Evolutionary conservation across 2,113 vertebrate genomes (phyloP).

Genomic region (Sinocyclocheilus anshuiensis): DNA sequence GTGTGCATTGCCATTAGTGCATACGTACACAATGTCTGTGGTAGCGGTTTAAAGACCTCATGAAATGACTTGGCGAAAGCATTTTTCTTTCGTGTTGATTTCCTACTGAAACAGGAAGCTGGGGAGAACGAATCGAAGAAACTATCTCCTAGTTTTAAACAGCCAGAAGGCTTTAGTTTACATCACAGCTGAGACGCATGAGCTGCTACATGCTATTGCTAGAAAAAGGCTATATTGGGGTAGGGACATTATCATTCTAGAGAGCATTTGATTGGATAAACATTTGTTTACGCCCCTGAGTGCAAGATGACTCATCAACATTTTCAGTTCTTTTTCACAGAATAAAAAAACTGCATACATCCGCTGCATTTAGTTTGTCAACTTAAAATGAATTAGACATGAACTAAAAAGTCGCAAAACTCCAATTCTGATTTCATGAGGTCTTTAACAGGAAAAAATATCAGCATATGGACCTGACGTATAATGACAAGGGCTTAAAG

Average conservation of each 20-base stretch:
- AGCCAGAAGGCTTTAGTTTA: neutral
- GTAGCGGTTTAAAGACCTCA: constrained; percentile 6
- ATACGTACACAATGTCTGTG: neutral
- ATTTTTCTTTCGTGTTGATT: neutral
- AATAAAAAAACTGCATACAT: neutral
- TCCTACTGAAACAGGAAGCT: neutral
- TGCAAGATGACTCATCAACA: neutral
- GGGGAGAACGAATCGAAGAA: neutral
- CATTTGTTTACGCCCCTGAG: too few species aligned
- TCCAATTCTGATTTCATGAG: neutral
- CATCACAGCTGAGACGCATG: neutral
- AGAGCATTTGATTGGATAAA: neutral
- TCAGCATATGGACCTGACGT: neutral
- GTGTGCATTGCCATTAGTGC: constrained; percentile 17
- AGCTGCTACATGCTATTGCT: neutral
- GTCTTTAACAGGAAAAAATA: neutral
- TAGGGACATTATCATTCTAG: neutral
- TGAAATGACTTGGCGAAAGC: neutral
- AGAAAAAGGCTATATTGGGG: neutral
- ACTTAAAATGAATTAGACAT: neutral
- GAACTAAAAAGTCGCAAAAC: neutral
- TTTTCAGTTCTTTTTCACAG: neutral
- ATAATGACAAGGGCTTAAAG: neutral
- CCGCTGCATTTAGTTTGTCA: neutral
- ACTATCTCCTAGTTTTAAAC: neutral